Evolutionary conservation across 2,888 invertebrate genomes (phyloP), one percentile per base, ranked within the genome.

Genomic region (Anorthoa munda): DNA sequence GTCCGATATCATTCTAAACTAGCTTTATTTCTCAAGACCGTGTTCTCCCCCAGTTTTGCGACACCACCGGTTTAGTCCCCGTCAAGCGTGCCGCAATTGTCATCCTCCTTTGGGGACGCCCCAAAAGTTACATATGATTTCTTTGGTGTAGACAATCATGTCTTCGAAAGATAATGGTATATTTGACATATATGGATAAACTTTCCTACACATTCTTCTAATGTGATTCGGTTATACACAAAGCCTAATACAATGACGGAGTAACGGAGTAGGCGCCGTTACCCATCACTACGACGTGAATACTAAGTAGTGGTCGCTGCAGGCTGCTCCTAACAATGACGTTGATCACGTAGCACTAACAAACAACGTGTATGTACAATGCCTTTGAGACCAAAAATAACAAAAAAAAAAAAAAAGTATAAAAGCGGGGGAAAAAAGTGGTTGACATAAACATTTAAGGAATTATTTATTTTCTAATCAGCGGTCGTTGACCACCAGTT

Each of bases 251-350:
- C 69, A 67, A 17, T 61, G 53, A 51, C 58, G 59, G 63, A 50
- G 60, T 82, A 83, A 84, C 84, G 81, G 81, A 65, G 53, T 48
- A 56, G 46, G 68, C 26, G 2, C 77, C 69, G 77, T 84, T 81
- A 76, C 9, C 21, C 65, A 61, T 11, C 45, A 15, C 46, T 39
- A 51, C 59, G 70, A 53, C 23, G 23, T 23, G 82, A 76, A 82
- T 82, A 81, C 51, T 61, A 81, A 82, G 56, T 72, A 48, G 69
- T 60, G 21, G 72, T 31, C 60, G 21, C 31, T 61, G 61, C 50
- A 26, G 53, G 48, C 11, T 46, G 45, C 39, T 21, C n/a, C 31
- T 21, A 31, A 55, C 63, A 58, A 51, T 77, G 65, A 77, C 51
- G 31, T 53, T 61, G 70, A 61, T 69, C 65, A 81, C 67, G 66